Percentiles rank a stretch among this genome's conserved stretches.
phyloP scores from a whole-genome alignment of 1,140 invertebrate species.

The Nebria ingens region DNA sequence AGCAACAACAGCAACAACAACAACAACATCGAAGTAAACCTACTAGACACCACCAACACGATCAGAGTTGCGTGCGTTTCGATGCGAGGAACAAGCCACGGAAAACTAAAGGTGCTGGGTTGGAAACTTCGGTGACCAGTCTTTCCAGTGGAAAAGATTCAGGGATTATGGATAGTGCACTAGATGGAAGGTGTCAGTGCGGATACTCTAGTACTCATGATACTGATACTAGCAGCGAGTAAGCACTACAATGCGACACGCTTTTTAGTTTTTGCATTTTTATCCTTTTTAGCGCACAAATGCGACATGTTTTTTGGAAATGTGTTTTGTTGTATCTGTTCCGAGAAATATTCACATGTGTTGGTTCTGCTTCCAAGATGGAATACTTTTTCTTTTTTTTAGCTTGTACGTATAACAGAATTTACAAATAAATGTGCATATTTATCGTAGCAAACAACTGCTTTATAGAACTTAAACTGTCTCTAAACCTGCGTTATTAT shows the following conservation, averaged over 20 bases:
- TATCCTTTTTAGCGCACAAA: no score
- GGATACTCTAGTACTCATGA: constrained; percentile 54
- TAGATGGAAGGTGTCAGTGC: constrained; percentile 46
- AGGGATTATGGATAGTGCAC: constrained; percentile 49
- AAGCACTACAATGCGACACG: constrained; percentile 21
- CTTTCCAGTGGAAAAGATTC: constrained; percentile 70
- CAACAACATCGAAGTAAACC: background rate
- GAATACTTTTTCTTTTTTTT: no score
- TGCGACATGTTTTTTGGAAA: background rate
- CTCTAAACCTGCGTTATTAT: background rate
- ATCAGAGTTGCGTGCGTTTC: constrained; percentile 23
- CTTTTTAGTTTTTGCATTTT: no score
- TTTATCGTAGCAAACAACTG: background rate
- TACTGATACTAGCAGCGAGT: constrained; percentile 60
- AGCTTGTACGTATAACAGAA: no score
- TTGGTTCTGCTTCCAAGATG: background rate
- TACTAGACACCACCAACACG: constrained; percentile 19
- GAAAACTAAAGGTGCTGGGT: constrained; percentile 25
- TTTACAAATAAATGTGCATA: no score
- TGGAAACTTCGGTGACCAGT: constrained; percentile 60
- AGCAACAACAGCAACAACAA: constrained; percentile 18
- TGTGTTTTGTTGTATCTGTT: background rate
- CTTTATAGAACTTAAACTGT: background rate
- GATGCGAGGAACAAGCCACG: constrained; percentile 19
- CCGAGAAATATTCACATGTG: background rate